Percentiles rank a stretch among this genome's conserved stretches.
Conservation (phyloP, 2,113 vertebrate species). For the Nicator chloris region DNA sequence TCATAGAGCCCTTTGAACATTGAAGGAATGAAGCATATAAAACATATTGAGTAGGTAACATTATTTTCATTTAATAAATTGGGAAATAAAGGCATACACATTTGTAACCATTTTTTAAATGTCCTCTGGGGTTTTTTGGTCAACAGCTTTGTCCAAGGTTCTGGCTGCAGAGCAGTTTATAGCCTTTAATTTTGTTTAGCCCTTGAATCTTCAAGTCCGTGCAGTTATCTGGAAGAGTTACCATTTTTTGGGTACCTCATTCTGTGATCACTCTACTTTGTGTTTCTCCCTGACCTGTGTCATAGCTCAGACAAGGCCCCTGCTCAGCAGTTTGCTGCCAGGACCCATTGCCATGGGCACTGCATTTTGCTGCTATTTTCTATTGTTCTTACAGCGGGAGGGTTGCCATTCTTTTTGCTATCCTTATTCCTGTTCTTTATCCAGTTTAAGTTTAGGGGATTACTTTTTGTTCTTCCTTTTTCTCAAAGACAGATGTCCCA, state of each 20-base stretch:
- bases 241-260: not conserved
- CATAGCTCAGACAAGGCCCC: not conserved
- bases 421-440: not conserved
- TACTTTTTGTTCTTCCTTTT: not conserved
- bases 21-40: not conserved
- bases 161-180: not conserved
- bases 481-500: not conserved
- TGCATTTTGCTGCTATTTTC: not conserved
- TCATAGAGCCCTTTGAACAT: not conserved
- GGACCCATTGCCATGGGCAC: not conserved
- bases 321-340: not conserved
- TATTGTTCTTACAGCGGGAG: fast-evolving
- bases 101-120: not conserved
- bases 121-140: fast-evolving
- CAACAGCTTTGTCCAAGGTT: not conserved
- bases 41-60: not conserved
- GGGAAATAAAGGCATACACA: not conserved
- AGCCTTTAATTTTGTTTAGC: not conserved
- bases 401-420: not conserved
- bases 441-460: not conserved
- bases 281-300: not conserved
- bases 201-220: not conserved
- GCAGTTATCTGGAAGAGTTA: not conserved
- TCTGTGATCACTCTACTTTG: not conserved
- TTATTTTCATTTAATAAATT: not conserved